These are phyloP conservation scores for Hippotragus niger DNA, from an alignment of 2,113 vertebrate species.

Conservation along the genomic window DNA sequence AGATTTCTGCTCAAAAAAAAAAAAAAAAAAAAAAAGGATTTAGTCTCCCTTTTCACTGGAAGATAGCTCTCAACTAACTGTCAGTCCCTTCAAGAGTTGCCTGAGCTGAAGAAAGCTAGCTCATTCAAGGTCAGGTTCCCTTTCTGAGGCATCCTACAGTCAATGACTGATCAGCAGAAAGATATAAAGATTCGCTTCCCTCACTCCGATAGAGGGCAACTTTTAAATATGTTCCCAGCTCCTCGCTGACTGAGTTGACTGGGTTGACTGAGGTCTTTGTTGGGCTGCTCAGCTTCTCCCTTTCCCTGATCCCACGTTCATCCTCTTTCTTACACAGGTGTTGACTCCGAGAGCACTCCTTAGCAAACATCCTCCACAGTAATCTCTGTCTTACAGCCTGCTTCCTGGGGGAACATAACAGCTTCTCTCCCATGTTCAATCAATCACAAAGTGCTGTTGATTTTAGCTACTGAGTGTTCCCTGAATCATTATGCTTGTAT, in stretches of 20 bases:
- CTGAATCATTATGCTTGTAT: neutral
- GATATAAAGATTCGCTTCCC: neutral
- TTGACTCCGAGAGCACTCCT: neutral
- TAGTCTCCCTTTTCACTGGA: neutral
- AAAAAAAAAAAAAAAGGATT: neutral
- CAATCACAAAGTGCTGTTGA: neutral
- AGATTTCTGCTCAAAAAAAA: neutral
- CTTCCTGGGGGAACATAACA: slow-evolving; percentile 16
- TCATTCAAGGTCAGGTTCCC: neutral
- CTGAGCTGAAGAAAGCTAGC: neutral
- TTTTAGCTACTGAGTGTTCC: slow-evolving; percentile 30
- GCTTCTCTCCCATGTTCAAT: neutral
- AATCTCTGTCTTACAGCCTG: slow-evolving; percentile 38
- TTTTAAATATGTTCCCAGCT: neutral
- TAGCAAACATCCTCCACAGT: slow-evolving; percentile 38
- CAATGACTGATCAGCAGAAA: neutral
- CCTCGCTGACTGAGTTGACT: neutral
- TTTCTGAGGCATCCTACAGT: neutral
- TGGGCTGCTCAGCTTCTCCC: neutral
- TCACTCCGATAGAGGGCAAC: neutral
- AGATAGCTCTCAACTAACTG: neutral
- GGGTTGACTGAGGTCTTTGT: neutral
- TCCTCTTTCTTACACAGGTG: neutral
- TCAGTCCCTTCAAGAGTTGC: neutral
- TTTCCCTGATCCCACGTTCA: neutral